phyloP scores from a whole-genome alignment of 2,888 invertebrate species.

The Lasioglossum zephyrum region DNA sequence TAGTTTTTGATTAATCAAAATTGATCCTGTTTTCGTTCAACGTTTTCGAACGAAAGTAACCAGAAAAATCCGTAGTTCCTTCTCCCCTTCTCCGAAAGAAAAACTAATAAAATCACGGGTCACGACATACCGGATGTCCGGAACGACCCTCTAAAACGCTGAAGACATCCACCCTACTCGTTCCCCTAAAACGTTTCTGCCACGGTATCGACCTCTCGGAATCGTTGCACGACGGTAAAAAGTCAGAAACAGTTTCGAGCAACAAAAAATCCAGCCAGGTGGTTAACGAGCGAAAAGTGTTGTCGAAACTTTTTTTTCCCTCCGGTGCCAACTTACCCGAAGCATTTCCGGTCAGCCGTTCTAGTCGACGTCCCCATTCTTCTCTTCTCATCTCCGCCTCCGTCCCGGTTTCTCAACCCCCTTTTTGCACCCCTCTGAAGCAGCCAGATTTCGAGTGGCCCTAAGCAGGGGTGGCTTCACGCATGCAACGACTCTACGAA shows the following conservation, averaged over 20 bases:
- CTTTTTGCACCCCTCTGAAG: neutral
- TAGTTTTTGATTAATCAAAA: no score
- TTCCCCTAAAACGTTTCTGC: neutral
- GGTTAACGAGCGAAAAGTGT: conserved; percentile 30
- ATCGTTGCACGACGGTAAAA: neutral
- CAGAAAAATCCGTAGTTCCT: neutral
- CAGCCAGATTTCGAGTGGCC: neutral
- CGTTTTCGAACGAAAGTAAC: neutral
- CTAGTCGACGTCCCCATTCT: conserved; percentile 3
- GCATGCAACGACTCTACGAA: conserved; percentile 34
- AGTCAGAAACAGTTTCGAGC: neutral
- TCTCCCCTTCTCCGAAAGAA: neutral
- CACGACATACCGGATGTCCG: neutral
- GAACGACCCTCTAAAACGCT: neutral
- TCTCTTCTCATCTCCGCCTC: neutral
- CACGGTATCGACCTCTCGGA: neutral
- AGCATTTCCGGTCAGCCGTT: conserved; percentile 23
- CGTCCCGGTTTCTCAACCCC: neutral
- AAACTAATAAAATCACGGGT: neutral
- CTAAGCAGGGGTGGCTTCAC: neutral
- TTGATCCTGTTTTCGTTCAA: no score
- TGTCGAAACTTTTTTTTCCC: conserved; percentile 16
- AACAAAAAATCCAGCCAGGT: conserved; percentile 18
- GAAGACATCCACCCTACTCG: neutral
- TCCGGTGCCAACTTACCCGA: conserved; percentile 19